Base-by-base conservation (phyloP, 2,113 vertebrate genomes). In the Haemorhous mexicanus region DNA sequence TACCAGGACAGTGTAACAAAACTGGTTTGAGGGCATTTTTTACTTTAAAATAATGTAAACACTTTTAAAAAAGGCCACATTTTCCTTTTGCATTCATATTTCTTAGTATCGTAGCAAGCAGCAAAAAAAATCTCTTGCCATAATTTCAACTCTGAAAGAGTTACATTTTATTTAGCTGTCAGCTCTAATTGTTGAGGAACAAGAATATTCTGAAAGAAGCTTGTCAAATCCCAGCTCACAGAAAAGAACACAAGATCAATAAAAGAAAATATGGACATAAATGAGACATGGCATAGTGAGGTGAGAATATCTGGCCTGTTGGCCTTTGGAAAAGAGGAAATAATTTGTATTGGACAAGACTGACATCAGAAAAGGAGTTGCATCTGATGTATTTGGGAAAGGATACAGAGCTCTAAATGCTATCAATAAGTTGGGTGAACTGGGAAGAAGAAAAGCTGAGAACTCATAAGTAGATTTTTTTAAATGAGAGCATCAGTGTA, bases 31-130 rank as follows among this genome's bases (percentile, higher is more conserved):
- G 66, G 80, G 32, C 8, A 21, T 81, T 52, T 92, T 47, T 86
- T 30, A 37, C 4, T 20, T 77, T 37, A 69, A 27, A 84, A n/a
- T 44, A 70, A 50, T 30, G 10, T 43, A 78, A 87, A 37, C 8
- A 11, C 10, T 52, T 58, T 2, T 2, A 2, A 11, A 50, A 78
- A 55, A 24, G 3, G 4, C 2, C 16, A 33, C 1, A 1, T 84
- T 86, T 70, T 50, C 13, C 13, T 58, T 85, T 74, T 18, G 0
- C 39, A 23, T 66, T 52, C 11, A 26, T 9, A 5, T 52, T 76
- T 68, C 62, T 77, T 77, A 27, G 27, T 18, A 52, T 13, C 27
- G 4, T 41, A 80, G 12, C 11, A 76, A 79, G 33, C 8, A 64
- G 8, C 13, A 61, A n/a, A 76, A 82, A 27, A 93, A 69, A 50